A percentile compares a stretch with the other conserved stretches of the same genome.
phyloP scores from a whole-genome alignment of 2,797 vertebrate genomes.

The Sarcoramphus papa region DNA sequence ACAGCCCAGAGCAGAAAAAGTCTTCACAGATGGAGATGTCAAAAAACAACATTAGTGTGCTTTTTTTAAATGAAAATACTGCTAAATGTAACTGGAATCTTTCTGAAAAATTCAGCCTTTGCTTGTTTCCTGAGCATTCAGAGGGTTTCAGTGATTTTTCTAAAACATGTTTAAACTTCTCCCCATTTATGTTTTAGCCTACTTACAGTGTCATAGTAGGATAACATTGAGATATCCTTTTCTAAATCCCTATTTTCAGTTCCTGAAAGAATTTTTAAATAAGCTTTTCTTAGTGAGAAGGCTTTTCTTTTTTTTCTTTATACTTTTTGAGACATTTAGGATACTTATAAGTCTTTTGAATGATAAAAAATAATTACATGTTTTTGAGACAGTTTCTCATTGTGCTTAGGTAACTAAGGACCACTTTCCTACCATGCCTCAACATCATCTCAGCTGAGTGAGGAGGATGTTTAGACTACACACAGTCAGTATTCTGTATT shows the following conservation, averaged over 20 bases:
- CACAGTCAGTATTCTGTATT: neutral
- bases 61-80: neutral
- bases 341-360: neutral
- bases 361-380: neutral
- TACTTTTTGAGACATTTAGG: neutral
- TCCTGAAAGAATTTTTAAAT: neutral
- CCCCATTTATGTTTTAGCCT: neutral
- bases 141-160: neutral
- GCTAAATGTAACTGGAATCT: neutral
- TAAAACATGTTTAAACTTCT: neutral
- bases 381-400: neutral
- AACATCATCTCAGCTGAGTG: neutral
- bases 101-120: neutral
- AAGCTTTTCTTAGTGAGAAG: neutral
- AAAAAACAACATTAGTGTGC: neutral
- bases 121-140: neutral
- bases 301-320: neutral
- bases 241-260: neutral
- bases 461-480: neutral
- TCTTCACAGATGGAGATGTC: neutral
- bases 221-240: neutral
- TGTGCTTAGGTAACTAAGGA: neutral
- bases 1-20: neutral
- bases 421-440: neutral
- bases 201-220: neutral